Evolutionary conservation across 2,113 vertebrate species (phyloP).

Genomic region (Sclerurus mexicanus): DNA sequence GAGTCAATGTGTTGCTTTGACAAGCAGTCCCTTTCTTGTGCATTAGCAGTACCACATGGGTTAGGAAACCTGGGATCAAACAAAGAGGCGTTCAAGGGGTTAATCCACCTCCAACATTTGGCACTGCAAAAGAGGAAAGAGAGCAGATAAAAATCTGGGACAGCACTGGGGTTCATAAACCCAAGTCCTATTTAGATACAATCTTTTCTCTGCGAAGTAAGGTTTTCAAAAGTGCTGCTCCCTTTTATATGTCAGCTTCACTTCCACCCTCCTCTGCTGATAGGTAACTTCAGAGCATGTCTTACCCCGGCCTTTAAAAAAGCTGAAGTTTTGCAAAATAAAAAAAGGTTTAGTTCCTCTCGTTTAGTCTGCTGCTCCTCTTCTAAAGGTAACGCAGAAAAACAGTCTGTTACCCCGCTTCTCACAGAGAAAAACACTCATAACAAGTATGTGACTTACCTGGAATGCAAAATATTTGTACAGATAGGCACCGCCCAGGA

Average conservation of each 20-base stretch:
- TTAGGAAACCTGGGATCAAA: neutral
- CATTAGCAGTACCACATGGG: fast-evolving
- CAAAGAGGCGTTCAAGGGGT: neutral
- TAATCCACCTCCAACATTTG: neutral
- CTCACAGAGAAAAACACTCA: neutral
- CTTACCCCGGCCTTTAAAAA: neutral
- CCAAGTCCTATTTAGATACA: neutral
- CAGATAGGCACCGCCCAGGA: slow-evolving; percentile 91
- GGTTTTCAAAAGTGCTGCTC: neutral
- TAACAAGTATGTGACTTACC: slow-evolving; percentile 69
- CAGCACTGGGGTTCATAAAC: neutral
- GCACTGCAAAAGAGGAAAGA: neutral
- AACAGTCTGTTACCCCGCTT: neutral
- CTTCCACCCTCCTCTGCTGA: neutral
- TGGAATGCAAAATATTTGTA: slow-evolving; percentile 87
- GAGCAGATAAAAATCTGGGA: neutral
- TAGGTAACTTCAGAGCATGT: neutral
- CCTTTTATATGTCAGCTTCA: neutral
- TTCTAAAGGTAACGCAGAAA: neutral
- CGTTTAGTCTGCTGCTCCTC: neutral
- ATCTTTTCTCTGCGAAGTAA: neutral
- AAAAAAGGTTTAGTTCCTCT: neutral
- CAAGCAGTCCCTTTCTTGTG: neutral
- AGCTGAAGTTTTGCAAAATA: neutral
- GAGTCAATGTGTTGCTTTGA: neutral